Percentiles rank a stretch among this genome's conserved stretches.
phyloP scores from a whole-genome alignment of 1,140 invertebrate genomes.

The Lasioglossum albipes region DNA sequence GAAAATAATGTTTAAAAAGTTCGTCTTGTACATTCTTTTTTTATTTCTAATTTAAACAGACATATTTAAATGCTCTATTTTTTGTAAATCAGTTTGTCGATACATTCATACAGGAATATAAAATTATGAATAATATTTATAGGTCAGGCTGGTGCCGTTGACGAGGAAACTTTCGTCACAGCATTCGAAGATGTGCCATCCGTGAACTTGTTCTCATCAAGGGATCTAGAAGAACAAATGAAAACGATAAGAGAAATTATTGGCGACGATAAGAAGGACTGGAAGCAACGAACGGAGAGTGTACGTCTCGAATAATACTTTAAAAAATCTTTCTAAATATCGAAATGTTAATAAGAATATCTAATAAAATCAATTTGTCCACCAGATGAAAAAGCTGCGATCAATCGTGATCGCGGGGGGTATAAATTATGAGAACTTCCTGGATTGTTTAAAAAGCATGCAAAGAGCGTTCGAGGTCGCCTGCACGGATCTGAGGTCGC shows the following conservation, averaged over 20 bases:
- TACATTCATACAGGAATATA: neutral
- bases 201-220: constrained; percentile 89
- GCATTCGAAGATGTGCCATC: constrained; percentile 92
- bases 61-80: too few relatives aligned
- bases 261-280: constrained; percentile 91
- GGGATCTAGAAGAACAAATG: constrained; percentile 92
- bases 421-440: constrained; percentile 90
- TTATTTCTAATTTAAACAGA: too few relatives aligned
- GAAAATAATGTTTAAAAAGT: too few relatives aligned
- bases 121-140: neutral
- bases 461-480: constrained; percentile 91
- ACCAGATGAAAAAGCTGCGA: constrained; percentile 91
- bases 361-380: constrained; percentile 46
- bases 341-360: neutral
- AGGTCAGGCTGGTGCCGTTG: constrained; percentile 90
- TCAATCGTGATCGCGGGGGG: constrained; percentile 90
- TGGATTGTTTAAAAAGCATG: constrained; percentile 87
- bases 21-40: too few relatives aligned
- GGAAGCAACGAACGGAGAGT: constrained; percentile 95
- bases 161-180: constrained; percentile 92
- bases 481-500: constrained; percentile 93
- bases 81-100: too few relatives aligned
- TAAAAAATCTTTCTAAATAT: neutral
- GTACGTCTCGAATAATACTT: constrained; percentile 80
- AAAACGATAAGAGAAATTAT: constrained; percentile 88